Conservation (phyloP, 2,888 invertebrate genomes). For the Apamea sordens region DNA sequence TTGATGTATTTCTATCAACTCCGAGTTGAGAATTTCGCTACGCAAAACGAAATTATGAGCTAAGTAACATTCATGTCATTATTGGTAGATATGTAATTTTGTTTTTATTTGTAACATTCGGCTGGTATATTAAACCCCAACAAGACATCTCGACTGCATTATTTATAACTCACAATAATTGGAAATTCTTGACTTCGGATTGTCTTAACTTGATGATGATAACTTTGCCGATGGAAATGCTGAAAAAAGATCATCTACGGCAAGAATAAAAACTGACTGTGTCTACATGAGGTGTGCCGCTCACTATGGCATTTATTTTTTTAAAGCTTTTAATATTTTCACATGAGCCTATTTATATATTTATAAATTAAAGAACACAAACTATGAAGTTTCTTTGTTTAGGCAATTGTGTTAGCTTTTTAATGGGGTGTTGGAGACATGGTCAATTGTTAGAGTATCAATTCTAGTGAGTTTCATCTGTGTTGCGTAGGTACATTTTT, state of each 20-base stretch:
- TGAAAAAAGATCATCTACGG: neutral
- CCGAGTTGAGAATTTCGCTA: conserved; percentile 63
- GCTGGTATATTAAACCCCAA: conserved; percentile 51
- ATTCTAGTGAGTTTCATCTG: conserved; percentile 56
- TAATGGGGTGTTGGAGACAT: conserved; percentile 59
- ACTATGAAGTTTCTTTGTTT: conserved; percentile 52
- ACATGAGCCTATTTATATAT: conserved; percentile 61
- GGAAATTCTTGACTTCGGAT: conserved; percentile 64
- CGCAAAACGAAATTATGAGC: conserved; percentile 35
- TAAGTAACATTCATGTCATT: conserved; percentile 32
- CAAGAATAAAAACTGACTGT: conserved; percentile 36
- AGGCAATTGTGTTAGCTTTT: conserved; percentile 52
- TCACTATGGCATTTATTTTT: conserved; percentile 70
- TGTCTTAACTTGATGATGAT: conserved; percentile 34
- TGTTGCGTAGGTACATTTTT: conserved; percentile 52
- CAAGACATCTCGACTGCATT: conserved; percentile 28
- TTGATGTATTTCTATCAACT: conserved; percentile 62
- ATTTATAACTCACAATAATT: conserved; percentile 10
- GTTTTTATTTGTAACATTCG: conserved; percentile 14
- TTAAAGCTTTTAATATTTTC: conserved; percentile 68
- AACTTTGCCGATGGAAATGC: conserved; percentile 3
- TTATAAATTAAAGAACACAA: conserved; percentile 49
- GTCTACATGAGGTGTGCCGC: conserved; percentile 54
- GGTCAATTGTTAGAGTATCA: conserved; percentile 74
- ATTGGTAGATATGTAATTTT: conserved; percentile 13